Evolutionary conservation across 2,888 invertebrate genomes (phyloP), one percentile per base, ranked within the genome.

Genomic region (Chrysomela aeneicollis): DNA sequence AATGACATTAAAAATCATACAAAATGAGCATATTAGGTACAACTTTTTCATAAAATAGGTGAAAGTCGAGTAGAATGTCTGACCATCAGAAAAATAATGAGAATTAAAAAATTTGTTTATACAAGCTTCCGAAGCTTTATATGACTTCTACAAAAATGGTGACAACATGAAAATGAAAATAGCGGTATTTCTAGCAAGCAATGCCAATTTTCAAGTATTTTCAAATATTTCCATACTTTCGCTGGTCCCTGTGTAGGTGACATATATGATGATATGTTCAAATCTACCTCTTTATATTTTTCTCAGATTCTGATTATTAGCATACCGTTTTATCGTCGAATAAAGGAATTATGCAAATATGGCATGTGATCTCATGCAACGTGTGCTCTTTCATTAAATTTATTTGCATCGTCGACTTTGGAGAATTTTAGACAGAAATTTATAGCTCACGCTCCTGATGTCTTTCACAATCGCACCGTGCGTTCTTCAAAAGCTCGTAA

Each of bases 341-440:
- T 65, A 63, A 65, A 65, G 54, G 62, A 61, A 67, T 65, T 64
- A 68, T 68, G 63, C 59, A 59, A 68, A 68, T 68, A 30, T 49
- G 52, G 64, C 62, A 67, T 64, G 67, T 65, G 64, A 61, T 62
- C 64, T 67, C 15, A 21, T 67, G 64, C 62, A 55, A 61, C 58
- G 62, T 64, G 57, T 59, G 61, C 67, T 59, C 55, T 64, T 64
- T 61, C 59, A 17, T 32, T 59, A 49, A 54, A 65, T 61, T 62
- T 62, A 65, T 61, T 49, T 30, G 52, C 9, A 17, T 47, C 55
- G 47, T 18, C 42, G 15, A 42, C 10, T 42, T 42, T 42, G 12
- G 42, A 42, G 15, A 42, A 42, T 35, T 10, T 42, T 42, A 42
- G 42, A 42, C 1, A 26, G 26, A 26, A 15, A 42, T 61, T 46